Conservation (phyloP, 2,888 invertebrate species). For the Sylvicola cinctus region DNA sequence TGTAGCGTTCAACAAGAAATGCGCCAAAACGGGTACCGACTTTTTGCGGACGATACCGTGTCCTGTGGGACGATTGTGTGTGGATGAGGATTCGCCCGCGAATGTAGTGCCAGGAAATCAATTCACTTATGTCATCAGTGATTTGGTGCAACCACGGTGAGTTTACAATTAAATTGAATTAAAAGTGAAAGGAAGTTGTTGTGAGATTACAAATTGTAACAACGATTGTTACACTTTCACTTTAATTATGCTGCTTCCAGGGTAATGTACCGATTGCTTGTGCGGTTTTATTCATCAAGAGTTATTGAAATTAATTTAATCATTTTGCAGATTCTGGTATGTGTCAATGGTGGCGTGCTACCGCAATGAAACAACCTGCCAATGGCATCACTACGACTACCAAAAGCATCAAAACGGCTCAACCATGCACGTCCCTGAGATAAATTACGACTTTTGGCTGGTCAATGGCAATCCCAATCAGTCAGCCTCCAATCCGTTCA, state of each 20-base stretch:
- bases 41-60: constrained; percentile 77
- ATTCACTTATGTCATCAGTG: constrained; percentile 84
- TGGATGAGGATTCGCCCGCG: constrained; percentile 67
- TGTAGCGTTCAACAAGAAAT: constrained; percentile 66
- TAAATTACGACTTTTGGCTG: constrained; percentile 83
- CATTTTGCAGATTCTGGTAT: constrained; percentile 70
- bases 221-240: constrained; percentile 2
- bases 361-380: constrained; percentile 54
- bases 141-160: constrained; percentile 75
- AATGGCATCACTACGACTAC: constrained; percentile 60
- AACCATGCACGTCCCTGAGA: constrained; percentile 15
- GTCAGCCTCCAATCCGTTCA: constrained; percentile 67
- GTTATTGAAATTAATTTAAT: too few species aligned
- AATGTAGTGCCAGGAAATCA: constrained; percentile 77
- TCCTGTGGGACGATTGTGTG: constrained; percentile 44
- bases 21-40: constrained; percentile 47
- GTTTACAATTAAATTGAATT: constrained; percentile 5
- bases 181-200: background rate
- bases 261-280: too few species aligned
- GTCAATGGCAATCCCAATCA: constrained; percentile 90
- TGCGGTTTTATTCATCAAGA: too few species aligned
- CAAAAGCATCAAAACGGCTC: constrained; percentile 8
- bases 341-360: constrained; percentile 86
- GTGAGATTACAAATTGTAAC: too few species aligned
- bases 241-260: background rate